Evolutionary conservation across 1,140 invertebrate genomes (phyloP).

Genomic region (Oryctes rhinoceros): DNA sequence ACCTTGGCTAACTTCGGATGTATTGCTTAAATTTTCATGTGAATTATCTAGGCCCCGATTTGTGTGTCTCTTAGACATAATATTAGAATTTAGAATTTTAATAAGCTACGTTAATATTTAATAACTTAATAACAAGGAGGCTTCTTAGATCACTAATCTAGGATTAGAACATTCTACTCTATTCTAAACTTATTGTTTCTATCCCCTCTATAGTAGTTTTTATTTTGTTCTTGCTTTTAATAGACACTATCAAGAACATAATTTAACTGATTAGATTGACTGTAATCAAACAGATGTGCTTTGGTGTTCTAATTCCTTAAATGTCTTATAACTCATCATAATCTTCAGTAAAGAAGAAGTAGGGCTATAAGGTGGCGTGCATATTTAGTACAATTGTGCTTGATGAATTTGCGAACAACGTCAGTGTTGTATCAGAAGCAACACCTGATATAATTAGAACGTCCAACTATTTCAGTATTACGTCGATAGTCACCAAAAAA

Average conservation of each 20-base stretch:
- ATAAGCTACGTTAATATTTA: constrained; percentile 14
- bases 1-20: neutral
- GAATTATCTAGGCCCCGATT: too few relatives aligned
- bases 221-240: neutral
- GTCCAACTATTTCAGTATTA: too few relatives aligned
- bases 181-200: neutral
- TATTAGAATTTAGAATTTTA: neutral
- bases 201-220: neutral
- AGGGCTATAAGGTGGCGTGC: constrained; percentile 57
- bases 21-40: neutral
- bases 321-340: neutral
- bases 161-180: constrained; percentile 18
- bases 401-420: constrained; percentile 52
- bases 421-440: too few relatives aligned
- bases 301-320: neutral
- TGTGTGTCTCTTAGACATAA: neutral
- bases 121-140: neutral
- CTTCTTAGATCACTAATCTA: neutral
- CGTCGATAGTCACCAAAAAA: too few relatives aligned
- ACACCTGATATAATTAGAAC: too few relatives aligned
- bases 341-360: constrained; percentile 52
- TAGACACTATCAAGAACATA: neutral
- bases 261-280: neutral
- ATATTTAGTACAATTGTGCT: constrained; percentile 54
- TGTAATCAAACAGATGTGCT: neutral